Conservation (phyloP, 2,113 vertebrate genomes). For the Mionectes macconnelli region DNA sequence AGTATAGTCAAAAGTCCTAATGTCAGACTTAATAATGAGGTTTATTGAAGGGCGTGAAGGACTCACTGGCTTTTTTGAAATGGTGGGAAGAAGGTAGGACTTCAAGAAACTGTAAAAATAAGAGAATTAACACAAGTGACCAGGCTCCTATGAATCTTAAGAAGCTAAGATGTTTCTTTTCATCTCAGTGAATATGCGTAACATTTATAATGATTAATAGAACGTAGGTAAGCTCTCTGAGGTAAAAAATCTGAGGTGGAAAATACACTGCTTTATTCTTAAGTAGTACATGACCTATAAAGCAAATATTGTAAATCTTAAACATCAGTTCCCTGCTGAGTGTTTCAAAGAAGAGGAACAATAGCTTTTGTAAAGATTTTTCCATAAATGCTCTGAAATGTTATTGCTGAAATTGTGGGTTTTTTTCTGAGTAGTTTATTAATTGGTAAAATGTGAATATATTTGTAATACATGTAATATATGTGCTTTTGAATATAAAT, state of each 20-base stretch:
- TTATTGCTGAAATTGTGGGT: background rate
- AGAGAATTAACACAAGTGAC: background rate
- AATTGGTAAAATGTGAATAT: background rate
- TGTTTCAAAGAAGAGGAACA: background rate
- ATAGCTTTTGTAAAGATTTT: background rate
- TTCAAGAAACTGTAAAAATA: background rate
- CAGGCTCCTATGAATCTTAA: background rate
- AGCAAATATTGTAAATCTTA: background rate
- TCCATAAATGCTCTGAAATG: background rate
- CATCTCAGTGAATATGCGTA: background rate
- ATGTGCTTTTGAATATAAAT: background rate
- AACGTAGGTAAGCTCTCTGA: background rate
- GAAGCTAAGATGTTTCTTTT: background rate
- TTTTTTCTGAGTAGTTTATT: background rate
- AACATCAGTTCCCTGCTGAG: background rate
- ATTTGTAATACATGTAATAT: background rate
- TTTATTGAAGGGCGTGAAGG: background rate
- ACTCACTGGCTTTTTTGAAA: background rate
- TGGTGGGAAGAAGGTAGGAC: background rate
- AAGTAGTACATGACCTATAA: background rate
- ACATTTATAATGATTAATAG: background rate
- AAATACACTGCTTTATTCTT: background rate
- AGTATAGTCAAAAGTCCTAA: background rate
- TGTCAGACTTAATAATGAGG: background rate
- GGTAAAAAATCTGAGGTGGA: slow-evolving; percentile 15